A percentile compares a stretch with the other conserved stretches of the same genome.
These are phyloP conservation scores for Elysia chlorotica DNA, from an alignment of 1,140 invertebrate species.

Conservation along the genomic window DNA sequence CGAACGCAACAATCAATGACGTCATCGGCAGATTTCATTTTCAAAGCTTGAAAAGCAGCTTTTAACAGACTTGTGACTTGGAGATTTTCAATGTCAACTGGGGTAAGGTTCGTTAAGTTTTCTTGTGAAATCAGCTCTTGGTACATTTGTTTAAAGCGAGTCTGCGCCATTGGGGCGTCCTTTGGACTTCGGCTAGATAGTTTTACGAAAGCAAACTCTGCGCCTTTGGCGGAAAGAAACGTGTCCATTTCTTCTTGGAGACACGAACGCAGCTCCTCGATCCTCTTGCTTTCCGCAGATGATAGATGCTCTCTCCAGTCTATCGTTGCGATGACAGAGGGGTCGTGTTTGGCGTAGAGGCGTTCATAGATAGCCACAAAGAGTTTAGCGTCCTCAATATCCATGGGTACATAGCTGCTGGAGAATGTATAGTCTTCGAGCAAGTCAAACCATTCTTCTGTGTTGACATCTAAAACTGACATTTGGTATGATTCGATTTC, in stretches of 20 bases:
- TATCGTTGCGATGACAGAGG: conserved; percentile 16
- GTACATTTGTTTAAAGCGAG: conserved; percentile 40
- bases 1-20: conserved; percentile 46
- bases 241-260: conserved; percentile 36
- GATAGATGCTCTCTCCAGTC: conserved; percentile 34
- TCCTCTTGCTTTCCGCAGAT: conserved; percentile 21
- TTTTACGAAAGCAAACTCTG: conserved; percentile 49
- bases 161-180: conserved; percentile 46
- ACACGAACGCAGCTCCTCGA: conserved; percentile 26
- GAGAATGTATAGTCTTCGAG: conserved; percentile 47
- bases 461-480: conserved; percentile 46
- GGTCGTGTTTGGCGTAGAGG: conserved; percentile 41
- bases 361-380: conserved; percentile 44
- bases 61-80: conserved; percentile 43
- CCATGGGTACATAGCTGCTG: conserved; percentile 37
- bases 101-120: too few relatives aligned
- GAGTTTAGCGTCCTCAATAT: conserved; percentile 36
- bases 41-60: conserved; percentile 43
- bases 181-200: conserved; percentile 51
- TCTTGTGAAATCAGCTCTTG: too few relatives aligned
- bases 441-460: conserved; percentile 44
- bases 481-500: conserved; percentile 44
- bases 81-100: conserved; percentile 48
- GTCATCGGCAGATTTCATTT: conserved; percentile 35
- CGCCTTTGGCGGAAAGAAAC: conserved; percentile 27